phyloP scores from a whole-genome alignment of 2,113 vertebrate genomes.

The Carassius carassius region DNA sequence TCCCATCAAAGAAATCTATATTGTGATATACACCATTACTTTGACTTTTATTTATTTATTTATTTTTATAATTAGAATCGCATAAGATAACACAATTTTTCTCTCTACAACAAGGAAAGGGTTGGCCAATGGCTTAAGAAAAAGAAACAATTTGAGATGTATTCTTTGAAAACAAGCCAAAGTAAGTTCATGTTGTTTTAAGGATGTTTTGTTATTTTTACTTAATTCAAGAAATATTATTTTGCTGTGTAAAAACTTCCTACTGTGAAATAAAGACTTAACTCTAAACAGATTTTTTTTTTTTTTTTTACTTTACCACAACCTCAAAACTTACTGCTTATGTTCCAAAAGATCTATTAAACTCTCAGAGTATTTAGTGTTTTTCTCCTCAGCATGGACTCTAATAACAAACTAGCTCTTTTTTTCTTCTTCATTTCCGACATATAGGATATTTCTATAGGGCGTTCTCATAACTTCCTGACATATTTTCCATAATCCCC shows the following conservation, averaged over 20 bases:
- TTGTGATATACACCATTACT: background rate
- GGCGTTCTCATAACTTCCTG: conserved; percentile 32
- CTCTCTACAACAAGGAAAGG: background rate
- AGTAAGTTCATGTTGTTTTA: background rate
- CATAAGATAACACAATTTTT: background rate
- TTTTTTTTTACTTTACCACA: background rate
- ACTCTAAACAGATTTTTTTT: background rate
- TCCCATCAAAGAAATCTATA: background rate
- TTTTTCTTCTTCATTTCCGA: conserved; percentile 45
- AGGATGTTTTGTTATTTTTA: background rate
- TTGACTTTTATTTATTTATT: background rate
- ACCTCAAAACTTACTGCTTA: background rate
- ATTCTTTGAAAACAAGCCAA: background rate
- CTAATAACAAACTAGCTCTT: conserved; percentile 13
- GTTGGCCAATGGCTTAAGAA: background rate
- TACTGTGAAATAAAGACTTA: background rate
- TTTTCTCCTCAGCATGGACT: conserved; percentile 20
- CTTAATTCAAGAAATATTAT: background rate
- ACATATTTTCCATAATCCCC: conserved; percentile 47
- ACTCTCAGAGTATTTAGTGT: background rate
- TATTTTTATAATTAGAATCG: background rate
- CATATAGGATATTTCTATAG: conserved; percentile 18
- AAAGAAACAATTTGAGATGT: background rate
- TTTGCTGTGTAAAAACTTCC: background rate
- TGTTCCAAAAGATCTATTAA: background rate